Percentiles rank a stretch among this genome's conserved stretches.
phyloP scores from a whole-genome alignment of 2,797 vertebrate genomes.

The Lepus oiostolus region DNA sequence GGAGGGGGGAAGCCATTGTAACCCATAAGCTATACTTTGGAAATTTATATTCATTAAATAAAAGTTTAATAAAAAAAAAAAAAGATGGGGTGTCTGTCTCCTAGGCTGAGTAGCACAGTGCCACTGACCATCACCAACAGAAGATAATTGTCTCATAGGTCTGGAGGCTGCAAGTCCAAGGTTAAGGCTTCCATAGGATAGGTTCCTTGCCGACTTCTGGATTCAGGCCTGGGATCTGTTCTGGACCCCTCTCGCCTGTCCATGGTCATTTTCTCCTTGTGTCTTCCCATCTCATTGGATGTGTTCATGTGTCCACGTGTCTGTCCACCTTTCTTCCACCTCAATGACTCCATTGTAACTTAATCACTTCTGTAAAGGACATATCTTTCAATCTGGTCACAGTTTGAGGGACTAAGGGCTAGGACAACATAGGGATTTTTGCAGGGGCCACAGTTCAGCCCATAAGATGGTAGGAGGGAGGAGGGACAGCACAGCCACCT shows the following conservation, averaged over 20 bases:
- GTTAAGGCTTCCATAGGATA: not conserved
- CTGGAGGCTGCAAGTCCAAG: not conserved
- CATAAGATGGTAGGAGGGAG: not conserved
- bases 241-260: not conserved
- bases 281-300: not conserved
- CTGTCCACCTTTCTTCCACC: not conserved
- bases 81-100: not conserved
- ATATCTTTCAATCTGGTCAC: not conserved
- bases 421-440: not conserved
- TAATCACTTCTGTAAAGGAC: not conserved
- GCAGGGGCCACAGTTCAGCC: not conserved
- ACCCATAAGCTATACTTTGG: too few species aligned
- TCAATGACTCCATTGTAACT: not conserved
- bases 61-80: too few species aligned
- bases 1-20: too few species aligned
- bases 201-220: not conserved
- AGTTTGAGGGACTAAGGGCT: not conserved
- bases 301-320: fast-evolving
- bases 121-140: not conserved
- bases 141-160: not conserved
- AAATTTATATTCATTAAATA: too few species aligned
- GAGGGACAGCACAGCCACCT: not conserved
- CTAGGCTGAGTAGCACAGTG: not conserved
- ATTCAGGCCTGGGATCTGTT: not conserved
- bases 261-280: not conserved